Percentiles rank a stretch among this genome's conserved stretches.
phyloP scores from a whole-genome alignment of 2,797 vertebrate genomes.

The Myripristis jacobus region DNA sequence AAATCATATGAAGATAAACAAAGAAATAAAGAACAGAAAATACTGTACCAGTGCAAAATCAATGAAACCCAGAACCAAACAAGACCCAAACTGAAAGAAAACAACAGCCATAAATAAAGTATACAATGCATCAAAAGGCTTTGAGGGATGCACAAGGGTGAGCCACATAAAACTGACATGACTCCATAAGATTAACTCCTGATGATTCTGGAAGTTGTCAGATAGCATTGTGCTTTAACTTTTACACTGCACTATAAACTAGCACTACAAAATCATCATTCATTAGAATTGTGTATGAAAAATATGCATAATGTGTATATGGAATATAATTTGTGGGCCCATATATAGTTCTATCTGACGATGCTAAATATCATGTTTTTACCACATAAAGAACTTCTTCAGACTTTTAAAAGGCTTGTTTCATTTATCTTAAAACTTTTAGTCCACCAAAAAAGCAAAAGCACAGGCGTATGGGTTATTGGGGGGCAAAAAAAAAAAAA shows the following conservation, averaged over 20 bases:
- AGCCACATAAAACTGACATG: conserved; percentile 65
- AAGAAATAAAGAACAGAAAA: conserved; percentile 67
- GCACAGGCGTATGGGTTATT: conserved; percentile 42
- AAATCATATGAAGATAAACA: conserved; percentile 63
- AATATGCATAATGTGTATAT: neutral
- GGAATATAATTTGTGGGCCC: neutral
- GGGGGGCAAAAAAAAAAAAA: conserved; percentile 41
- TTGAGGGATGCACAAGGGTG: conserved; percentile 79
- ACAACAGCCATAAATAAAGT: conserved; percentile 77
- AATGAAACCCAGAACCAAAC: conserved; percentile 80
- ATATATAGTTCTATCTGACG: neutral
- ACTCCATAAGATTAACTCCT: conserved; percentile 30
- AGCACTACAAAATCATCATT: neutral
- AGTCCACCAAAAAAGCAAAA: conserved; percentile 25
- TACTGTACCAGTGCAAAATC: conserved; percentile 81
- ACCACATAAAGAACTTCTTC: conserved; percentile 34
- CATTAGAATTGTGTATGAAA: neutral
- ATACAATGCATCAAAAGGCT: conserved; percentile 86
- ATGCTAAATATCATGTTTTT: conserved; percentile 24
- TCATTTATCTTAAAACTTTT: conserved; percentile 46
- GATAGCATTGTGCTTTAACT: neutral
- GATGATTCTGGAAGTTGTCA: conserved; percentile 5
- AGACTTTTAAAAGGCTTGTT: conserved; percentile 62
- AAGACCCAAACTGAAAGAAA: conserved; percentile 80
- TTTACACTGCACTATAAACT: conserved; percentile 11